Evolutionary conservation across 2,888 invertebrate species (phyloP).

Genomic region (Stenodema calcarata): DNA sequence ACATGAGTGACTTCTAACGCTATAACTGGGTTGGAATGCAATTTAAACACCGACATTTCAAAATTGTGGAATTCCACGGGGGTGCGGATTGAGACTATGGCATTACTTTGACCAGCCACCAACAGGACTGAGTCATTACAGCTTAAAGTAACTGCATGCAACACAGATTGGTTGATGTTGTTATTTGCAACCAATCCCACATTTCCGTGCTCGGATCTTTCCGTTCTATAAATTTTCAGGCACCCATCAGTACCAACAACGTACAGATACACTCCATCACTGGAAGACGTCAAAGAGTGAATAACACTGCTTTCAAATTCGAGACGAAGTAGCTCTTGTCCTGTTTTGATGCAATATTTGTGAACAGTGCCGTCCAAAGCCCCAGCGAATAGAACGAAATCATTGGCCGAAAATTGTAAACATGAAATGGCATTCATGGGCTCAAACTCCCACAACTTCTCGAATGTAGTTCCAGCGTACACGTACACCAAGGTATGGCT

Average conservation of each 20-base stretch:
- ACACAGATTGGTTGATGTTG: slow-evolving; percentile 4
- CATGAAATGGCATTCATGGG: slow-evolving; percentile 60
- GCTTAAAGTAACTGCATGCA: neutral
- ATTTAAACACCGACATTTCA: slow-evolving; percentile 64
- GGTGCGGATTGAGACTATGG: slow-evolving; percentile 77
- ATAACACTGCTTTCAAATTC: slow-evolving; percentile 64
- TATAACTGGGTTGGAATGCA: slow-evolving; percentile 64
- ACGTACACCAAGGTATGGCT: slow-evolving; percentile 86
- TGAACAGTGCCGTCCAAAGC: slow-evolving; percentile 3
- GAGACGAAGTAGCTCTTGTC: slow-evolving; percentile 69
- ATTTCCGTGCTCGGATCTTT: neutral
- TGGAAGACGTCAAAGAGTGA: slow-evolving; percentile 61
- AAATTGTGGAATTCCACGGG: slow-evolving; percentile 68
- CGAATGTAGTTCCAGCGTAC: slow-evolving; percentile 82
- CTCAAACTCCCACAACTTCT: slow-evolving; percentile 75
- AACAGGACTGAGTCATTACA: slow-evolving; percentile 84
- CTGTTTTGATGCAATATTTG: slow-evolving; percentile 40
- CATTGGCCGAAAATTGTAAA: slow-evolving; percentile 29
- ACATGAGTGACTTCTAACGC: neutral
- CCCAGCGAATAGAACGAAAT: slow-evolving; percentile 26
- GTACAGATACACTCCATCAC: slow-evolving; percentile 71
- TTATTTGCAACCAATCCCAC: slow-evolving; percentile 56
- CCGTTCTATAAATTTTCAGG: slow-evolving; percentile 64
- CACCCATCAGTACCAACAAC: slow-evolving; percentile 75
- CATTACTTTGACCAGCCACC: slow-evolving; percentile 77